Evolutionary conservation across 2,113 vertebrate genomes (phyloP).

Genomic region (Xerus inauris): DNA sequence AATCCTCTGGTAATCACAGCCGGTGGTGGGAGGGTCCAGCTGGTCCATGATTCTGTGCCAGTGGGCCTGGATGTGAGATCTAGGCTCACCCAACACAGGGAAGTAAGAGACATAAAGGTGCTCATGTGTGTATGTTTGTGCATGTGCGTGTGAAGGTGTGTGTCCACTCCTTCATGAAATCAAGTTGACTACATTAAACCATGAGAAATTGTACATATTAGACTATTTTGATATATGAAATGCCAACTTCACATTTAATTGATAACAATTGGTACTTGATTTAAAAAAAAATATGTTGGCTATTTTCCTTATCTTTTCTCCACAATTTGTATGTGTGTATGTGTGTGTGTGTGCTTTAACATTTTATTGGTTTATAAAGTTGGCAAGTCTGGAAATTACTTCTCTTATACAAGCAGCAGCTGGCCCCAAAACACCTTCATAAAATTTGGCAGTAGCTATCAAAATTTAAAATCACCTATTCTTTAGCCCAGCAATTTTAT

Average conservation of each 20-base stretch:
- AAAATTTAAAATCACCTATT: slow-evolving; percentile 59
- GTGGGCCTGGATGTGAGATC: not conserved
- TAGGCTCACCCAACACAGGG: not conserved
- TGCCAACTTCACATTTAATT: not conserved
- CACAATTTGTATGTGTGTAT: not conserved
- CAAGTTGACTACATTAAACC: not conserved
- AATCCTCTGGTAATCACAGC: not conserved
- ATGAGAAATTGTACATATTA: not conserved
- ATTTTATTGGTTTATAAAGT: slow-evolving; percentile 70
- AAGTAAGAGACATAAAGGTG: not conserved
- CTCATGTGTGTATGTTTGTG: not conserved
- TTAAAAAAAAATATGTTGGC: slow-evolving; percentile 54
- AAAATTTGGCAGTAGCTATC: slow-evolving; percentile 51
- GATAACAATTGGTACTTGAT: not conserved
- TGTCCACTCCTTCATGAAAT: not conserved
- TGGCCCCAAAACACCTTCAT: slow-evolving; percentile 49
- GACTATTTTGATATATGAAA: not conserved
- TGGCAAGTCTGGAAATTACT: slow-evolving; percentile 54
- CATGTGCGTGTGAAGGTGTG: not conserved
- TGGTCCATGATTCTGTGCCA: not conserved
- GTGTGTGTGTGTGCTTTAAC: not conserved
- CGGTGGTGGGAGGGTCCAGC: accelerated
- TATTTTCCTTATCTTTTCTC: slow-evolving; percentile 46
- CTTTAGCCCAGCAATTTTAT: slow-evolving; percentile 52
- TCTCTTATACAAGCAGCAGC: slow-evolving; percentile 34